Evolutionary conservation across 2,797 vertebrate species (phyloP).

Genomic region (Sebastes trivittatus): DNA sequence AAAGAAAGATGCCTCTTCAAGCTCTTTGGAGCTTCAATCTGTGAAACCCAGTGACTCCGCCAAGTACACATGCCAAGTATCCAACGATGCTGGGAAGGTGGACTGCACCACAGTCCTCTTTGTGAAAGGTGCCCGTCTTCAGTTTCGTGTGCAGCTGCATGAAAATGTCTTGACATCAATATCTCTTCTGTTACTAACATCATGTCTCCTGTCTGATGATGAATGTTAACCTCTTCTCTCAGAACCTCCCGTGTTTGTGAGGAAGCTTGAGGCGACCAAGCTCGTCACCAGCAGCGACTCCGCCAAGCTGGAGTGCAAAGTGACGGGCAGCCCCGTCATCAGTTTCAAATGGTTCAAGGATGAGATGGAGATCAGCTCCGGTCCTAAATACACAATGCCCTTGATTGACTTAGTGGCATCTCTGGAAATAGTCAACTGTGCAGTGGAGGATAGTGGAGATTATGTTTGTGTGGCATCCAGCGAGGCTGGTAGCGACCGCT

Average conservation of each 20-base stretch:
- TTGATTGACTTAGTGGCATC: constrained; percentile 82
- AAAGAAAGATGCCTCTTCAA: constrained; percentile 91
- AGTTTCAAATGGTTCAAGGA: constrained; percentile 93
- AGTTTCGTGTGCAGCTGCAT: constrained; percentile 35
- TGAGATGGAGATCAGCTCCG: constrained; percentile 88
- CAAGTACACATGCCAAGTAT: constrained; percentile 92
- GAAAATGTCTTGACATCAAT: background rate
- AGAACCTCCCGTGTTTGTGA: constrained; percentile 90
- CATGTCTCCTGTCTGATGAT: constrained; percentile 47
- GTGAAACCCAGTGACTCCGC: constrained; percentile 91
- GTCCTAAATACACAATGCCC: constrained; percentile 83
- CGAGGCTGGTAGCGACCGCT: constrained; percentile 93
- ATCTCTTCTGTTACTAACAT: constrained; percentile 38
- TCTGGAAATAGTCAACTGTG: constrained; percentile 82
- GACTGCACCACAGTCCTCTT: constrained; percentile 89
- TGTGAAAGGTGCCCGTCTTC: constrained; percentile 92
- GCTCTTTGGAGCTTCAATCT: constrained; percentile 91
- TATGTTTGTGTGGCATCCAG: constrained; percentile 93
- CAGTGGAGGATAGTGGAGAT: constrained; percentile 89
- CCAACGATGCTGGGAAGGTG: constrained; percentile 92
- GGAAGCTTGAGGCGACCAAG: constrained; percentile 88
- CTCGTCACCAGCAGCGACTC: constrained; percentile 87
- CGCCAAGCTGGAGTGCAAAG: constrained; percentile 88
- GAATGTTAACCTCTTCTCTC: constrained; percentile 77
- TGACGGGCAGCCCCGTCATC: constrained; percentile 91